phyloP scores from a whole-genome alignment of 2,113 vertebrate species.

The Nansenia antarctica region DNA sequence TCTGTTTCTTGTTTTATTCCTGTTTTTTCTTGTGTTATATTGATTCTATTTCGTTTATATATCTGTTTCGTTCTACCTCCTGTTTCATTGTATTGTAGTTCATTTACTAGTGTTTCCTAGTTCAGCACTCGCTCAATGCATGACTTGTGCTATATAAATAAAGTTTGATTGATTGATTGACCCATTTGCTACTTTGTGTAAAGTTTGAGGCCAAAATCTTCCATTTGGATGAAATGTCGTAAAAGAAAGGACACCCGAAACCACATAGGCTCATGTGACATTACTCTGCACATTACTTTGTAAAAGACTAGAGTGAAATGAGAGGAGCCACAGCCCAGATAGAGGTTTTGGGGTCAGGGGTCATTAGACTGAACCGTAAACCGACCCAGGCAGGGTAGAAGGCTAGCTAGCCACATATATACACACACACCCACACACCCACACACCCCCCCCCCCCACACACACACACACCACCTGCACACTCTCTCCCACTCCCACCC shows the following conservation, averaged over 20 bases:
- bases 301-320: constrained; percentile 53
- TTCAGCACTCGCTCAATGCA: too few relatives aligned
- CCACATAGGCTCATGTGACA: constrained; percentile 68
- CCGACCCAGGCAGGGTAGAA: constrained; percentile 47
- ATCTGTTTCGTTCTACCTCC: too few relatives aligned
- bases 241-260: constrained; percentile 54
- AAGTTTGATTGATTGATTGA: too few relatives aligned
- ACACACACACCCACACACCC: constrained; percentile 27
- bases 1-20: too few relatives aligned
- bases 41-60: too few relatives aligned
- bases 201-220: too few relatives aligned
- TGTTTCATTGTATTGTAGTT: too few relatives aligned
- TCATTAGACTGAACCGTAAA: constrained; percentile 53
- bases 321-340: constrained; percentile 52
- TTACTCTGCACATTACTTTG: neutral
- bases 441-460: too few relatives aligned
- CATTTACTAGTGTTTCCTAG: too few relatives aligned
- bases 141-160: too few relatives aligned
- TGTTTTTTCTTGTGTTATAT: too few relatives aligned
- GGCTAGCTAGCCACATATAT: constrained; percentile 20
- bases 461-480: constrained; percentile 10
- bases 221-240: constrained; percentile 57
- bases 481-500: constrained; percentile 27
- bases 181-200: too few relatives aligned
- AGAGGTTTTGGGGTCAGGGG: constrained; percentile 45